Base-by-base conservation (phyloP, 1,140 invertebrate species). In the Trichonephila clavata region DNA sequence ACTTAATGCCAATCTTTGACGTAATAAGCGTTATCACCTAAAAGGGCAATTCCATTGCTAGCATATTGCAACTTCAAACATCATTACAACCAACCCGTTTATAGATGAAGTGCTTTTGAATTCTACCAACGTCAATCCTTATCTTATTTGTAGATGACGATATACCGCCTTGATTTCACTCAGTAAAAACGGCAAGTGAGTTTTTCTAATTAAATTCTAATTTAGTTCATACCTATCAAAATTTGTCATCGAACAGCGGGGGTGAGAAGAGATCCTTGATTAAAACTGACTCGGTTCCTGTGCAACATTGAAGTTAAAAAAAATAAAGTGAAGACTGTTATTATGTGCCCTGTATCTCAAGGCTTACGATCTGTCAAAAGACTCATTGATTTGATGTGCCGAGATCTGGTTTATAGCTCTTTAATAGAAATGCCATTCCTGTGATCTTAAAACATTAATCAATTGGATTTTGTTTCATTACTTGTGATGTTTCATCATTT, bases 181-280 rank as follows among this genome's bases (percentile, higher is more conserved):
- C 68, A 18, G 16, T 32, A 32, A 32, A 32, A 77, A 39, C 14
- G 27, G 18, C 27, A 24, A 24, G 68, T 32, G 68, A 77, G 32
- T 18, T 18, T 10, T 57, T 57, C 81, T 83, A 83, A 83, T 83
- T 83, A 83, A 83, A 83, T 83, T 83, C 81, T 50, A 59, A 83
- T 83, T 21, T n/a, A 83, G 43, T 59, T 83, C 81, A 83, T 83
- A n/a, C 20, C 39, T 21, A 50, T 50, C 39, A 27, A 83, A 83
- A 83, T 83, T 83, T 83, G 81, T 83, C 81, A 77, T 83, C 81
- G 24, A 83, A 83, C 81, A 83, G 81, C 81, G 81, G 81, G 81
- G 81, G 81, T 83, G 81, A 27, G 24, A 24, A 83, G 39, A 83
- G 43, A 39, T 13, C 50, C 39, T 83, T 50, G 50, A n/a, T n/a